Evolutionary conservation across 92 coral and sea anemone genomes (phyloP).

Genomic region (Porites rus): DNA sequence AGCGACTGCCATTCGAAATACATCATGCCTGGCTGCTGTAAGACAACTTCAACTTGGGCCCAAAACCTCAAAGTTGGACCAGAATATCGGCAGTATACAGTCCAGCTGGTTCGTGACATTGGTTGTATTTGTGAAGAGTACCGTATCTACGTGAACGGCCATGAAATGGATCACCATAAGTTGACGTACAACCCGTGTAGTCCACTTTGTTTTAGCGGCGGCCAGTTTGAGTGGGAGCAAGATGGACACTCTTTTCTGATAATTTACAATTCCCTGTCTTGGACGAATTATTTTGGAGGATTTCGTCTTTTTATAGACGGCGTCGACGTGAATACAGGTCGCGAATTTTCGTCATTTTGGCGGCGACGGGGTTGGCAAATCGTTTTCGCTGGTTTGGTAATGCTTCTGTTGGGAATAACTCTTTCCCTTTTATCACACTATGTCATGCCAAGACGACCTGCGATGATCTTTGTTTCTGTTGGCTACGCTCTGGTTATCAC

Average conservation of each 20-base stretch:
- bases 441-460: constrained; percentile 6
- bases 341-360: constrained; percentile 88
- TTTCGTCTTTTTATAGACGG: constrained; percentile 90
- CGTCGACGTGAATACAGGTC: constrained; percentile 86
- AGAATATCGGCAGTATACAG: constrained; percentile 81
- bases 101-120: constrained; percentile 73
- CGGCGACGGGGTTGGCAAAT: constrained; percentile 86
- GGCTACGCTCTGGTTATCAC: constrained; percentile 63
- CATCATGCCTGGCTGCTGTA: constrained; percentile 78
- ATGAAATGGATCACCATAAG: constrained; percentile 64
- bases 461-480: neutral
- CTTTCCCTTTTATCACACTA: constrained; percentile 73
- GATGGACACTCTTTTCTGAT: constrained; percentile 86
- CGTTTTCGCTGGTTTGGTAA: constrained; percentile 61
- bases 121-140: constrained; percentile 79
- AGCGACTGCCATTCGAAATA: too few relatives aligned
- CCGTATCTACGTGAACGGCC: constrained; percentile 81
- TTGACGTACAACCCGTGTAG: constrained; percentile 91
- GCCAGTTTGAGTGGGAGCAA: constrained; percentile 85
- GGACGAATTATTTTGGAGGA: constrained; percentile 75
- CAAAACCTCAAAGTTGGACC: constrained; percentile 77
- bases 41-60: constrained; percentile 87
- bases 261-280: constrained; percentile 80
- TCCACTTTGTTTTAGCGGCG: constrained; percentile 90
- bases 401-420: constrained; percentile 68